Conservation (phyloP, 2,113 vertebrate species). For the Vireo altiloquus region DNA sequence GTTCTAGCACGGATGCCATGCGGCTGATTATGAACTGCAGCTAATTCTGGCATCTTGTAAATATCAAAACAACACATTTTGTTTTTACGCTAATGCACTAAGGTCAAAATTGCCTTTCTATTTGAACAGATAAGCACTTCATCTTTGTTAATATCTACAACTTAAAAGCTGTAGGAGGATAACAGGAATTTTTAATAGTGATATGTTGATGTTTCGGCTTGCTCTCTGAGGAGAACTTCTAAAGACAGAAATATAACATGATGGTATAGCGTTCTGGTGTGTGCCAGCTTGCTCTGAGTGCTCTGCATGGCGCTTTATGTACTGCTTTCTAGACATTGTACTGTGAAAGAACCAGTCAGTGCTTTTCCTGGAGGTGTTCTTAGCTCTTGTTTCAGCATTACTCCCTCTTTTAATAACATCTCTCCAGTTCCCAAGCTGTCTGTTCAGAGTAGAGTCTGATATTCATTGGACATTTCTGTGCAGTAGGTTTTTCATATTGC, state of each 20-base stretch:
- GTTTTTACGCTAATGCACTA: neutral
- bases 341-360: neutral
- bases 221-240: neutral
- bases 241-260: neutral
- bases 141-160: neutral
- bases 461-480: neutral
- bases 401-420: neutral
- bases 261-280: neutral
- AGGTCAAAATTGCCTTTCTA: neutral
- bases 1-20: neutral
- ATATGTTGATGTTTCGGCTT: neutral
- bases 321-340: neutral
- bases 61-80: constrained; percentile 24
- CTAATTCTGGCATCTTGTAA: constrained; percentile 31
- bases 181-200: neutral
- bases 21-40: neutral
- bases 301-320: neutral
- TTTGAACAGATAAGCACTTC: neutral
- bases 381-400: neutral
- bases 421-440: neutral
- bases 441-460: neutral
- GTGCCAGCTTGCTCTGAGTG: neutral
- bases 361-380: neutral
- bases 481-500: neutral
- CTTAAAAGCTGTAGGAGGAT: neutral